Base-by-base conservation (phyloP, 2,888 invertebrate species). In the Cataglyphis livida region DNA sequence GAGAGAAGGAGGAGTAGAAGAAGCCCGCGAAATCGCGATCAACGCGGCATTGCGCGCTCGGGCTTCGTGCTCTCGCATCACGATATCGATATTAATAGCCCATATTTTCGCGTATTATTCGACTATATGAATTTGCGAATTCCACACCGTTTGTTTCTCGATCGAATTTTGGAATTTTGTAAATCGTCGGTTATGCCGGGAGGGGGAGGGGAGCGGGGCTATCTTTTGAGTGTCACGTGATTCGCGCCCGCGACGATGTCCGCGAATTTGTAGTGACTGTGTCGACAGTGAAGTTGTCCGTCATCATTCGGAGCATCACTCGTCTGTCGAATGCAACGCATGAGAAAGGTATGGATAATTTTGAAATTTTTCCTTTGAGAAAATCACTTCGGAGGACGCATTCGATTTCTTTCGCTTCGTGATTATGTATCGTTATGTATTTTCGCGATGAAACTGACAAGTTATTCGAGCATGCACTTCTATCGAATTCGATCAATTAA, bases 1-100 rank as follows among this genome's bases (percentile, higher is more conserved):
- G 21, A 28, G 21, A 21, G 44, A 15, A 5, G 51, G 18, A 25
- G 25, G 78, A 68, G 78, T 44, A 71, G 85, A 88, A 86, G 88
- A 84, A 91, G 88, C 92, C 91, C 93, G 92, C 91, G 91, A 91
- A 92, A 91, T 88, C 89, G 83, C 89, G 90, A 87, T 87, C 89
- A 89, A 85, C 86, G 70, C 88, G 88, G 88, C 93, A 93, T 89
- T 93, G 91, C 90, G 89, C 88, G 92, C 25, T 93, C 92, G 91
- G 90, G 91, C 89, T 88, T 89, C 91, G 91, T 89, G 89, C 87
- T 89, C 87, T 89, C 84, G 91, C 90, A 85, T 90, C 90, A 91
- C 73, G 73, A 57, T 44, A 28, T 28, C 51, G 68, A 38, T 57
- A 41, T 38, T n/a, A 48, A 61, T n/a, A 21, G 12, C 18, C 3